These are phyloP conservation scores for Zalophus californianus DNA, from an alignment of 2,797 vertebrate genomes.

Conservation along the genomic window DNA sequence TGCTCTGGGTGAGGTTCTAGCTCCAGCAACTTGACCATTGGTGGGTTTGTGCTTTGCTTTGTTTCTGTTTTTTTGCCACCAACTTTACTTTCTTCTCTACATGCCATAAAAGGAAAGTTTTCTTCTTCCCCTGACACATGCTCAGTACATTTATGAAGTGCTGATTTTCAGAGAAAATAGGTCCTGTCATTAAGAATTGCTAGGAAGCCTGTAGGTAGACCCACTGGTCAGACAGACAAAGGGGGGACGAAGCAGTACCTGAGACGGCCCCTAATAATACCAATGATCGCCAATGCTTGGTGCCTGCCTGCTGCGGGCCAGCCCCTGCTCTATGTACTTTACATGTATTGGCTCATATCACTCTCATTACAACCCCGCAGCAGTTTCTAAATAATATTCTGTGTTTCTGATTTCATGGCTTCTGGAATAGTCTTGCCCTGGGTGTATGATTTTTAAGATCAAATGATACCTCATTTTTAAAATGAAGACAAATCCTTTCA, in stretches of 20 bases:
- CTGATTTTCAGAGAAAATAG: not conserved
- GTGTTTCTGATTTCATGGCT: not conserved
- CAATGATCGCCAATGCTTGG: rapidly evolving
- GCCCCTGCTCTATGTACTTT: rapidly evolving
- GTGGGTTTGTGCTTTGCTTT: not conserved
- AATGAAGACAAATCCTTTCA: not conserved
- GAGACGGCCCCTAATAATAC: not conserved
- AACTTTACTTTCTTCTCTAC: not conserved
- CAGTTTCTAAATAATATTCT: not conserved
- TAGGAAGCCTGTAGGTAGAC: not conserved
- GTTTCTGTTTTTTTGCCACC: not conserved
- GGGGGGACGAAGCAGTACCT: not conserved
- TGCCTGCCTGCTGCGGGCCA: rapidly evolving
- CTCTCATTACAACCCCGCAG: not conserved
- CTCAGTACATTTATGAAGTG: not conserved
- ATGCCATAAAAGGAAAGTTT: not conserved
- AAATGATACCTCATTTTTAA: not conserved
- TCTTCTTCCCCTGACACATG: not conserved
- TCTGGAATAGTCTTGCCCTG: not conserved
- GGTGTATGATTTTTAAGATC: not conserved
- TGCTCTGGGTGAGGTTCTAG: not conserved
- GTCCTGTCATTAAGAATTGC: not conserved
- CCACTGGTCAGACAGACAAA: not conserved
- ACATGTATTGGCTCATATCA: too few relatives aligned
- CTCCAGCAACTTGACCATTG: too few relatives aligned